phyloP scores from a whole-genome alignment of 2,113 vertebrate genomes.

The Labrus mixtus region DNA sequence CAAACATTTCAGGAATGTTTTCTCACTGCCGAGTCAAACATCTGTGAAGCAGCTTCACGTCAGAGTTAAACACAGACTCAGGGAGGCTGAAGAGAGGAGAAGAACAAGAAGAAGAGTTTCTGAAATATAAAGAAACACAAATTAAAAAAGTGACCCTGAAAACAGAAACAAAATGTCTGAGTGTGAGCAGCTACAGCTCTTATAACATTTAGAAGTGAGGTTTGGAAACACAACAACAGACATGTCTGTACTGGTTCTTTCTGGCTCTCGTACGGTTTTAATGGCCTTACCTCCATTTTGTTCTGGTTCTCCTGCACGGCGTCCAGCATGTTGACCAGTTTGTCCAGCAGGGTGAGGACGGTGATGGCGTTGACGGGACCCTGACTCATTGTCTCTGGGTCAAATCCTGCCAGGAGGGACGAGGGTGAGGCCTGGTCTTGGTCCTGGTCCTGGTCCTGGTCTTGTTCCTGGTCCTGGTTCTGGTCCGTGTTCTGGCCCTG shows the following conservation, averaged over 20 bases:
- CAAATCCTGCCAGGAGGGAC: conserved; percentile 31
- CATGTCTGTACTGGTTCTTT: neutral
- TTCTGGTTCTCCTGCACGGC: conserved; percentile 91
- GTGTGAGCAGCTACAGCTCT: too few species aligned
- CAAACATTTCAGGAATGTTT: neutral
- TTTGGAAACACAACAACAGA: too few species aligned
- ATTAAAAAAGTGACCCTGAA: too few species aligned
- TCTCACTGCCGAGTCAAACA: neutral
- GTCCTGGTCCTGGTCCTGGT: conserved; percentile 62
- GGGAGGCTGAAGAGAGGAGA: too few species aligned
- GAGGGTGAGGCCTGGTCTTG: conserved; percentile 58
- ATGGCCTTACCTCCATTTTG: conserved; percentile 87
- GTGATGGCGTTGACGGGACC: conserved; percentile 94
- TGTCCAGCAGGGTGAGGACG: conserved; percentile 93
- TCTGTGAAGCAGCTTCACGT: neutral
- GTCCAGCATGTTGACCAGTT: conserved; percentile 95
- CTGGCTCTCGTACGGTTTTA: neutral
- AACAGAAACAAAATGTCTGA: too few species aligned
- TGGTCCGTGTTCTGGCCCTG: conserved; percentile 20
- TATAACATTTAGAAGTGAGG: too few species aligned
- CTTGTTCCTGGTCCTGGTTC: conserved; percentile 48
- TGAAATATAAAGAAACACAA: too few species aligned
- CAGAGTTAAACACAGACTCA: too few species aligned
- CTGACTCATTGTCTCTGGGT: conserved; percentile 58
- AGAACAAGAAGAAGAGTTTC: too few species aligned